Base-by-base conservation (phyloP, 2,797 vertebrate genomes). In the Sebastes hubbsi region DNA sequence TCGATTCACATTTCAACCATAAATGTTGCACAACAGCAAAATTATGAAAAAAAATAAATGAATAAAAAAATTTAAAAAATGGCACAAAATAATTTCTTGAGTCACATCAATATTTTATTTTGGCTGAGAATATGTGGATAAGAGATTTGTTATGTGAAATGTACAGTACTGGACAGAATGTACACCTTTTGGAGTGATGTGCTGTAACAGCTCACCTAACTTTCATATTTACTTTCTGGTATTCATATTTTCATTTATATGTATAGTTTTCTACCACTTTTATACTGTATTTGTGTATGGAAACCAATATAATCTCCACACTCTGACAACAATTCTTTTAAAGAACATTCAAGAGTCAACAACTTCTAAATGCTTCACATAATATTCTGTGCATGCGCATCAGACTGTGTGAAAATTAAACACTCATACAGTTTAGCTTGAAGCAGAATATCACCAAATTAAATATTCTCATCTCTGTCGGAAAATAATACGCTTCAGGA, bases 381-480 rank as follows among this genome's bases (percentile, higher is more conserved):
- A 76, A 81, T 62, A 89, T 83, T 87, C 82, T 61, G 38, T 27
- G 34, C 74, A 85, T 77, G 58, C 2, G 25, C 67, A 42, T 81
- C 83, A 49, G 61, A 27, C 4, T 38, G 32, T 76, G 75, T 70
- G 71, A 27, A 90, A 88, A 84, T 87, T 36, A 84, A 88, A 85
- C 69, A 85, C 77, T 80, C 65, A 6, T 49, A 24, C 25, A 76
- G 38, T 80, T 76, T 88, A 11, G 69, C 88, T 89, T 34, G 54
- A 78, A 86, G 89, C 78, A 72, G 55, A 92, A 91, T 84, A 75
- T 79, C 24, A 70, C 27, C 71, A 75, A 88, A 91, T 92, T 77
- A 85, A 88, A 84, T 67, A 86, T 87, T 85, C 67, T 68, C 78
- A 36, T 89, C 67, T 87, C 64, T 55, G 56, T 64, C 4, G 5